A percentile compares a stretch with the other conserved stretches of the same genome.
These are phyloP conservation scores for Thamnaconus septentrionalis DNA, from an alignment of 2,113 vertebrate genomes.

Conservation along the genomic window DNA sequence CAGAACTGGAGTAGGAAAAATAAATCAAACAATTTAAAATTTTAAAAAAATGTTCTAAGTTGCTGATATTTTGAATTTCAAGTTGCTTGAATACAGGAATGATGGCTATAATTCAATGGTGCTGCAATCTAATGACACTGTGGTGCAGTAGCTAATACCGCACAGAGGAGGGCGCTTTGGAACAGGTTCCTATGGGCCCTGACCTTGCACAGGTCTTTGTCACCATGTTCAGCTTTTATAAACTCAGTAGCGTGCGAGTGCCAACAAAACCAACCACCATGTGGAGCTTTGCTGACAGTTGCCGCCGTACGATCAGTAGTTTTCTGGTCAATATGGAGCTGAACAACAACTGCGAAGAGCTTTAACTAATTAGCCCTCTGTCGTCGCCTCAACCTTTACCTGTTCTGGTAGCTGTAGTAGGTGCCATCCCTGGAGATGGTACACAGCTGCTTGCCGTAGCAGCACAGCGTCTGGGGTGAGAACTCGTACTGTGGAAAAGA, in stretches of 20 bases:
- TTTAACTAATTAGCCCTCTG: no score
- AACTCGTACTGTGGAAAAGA: slow-evolving; percentile 90
- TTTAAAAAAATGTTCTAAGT: no score
- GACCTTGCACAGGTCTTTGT: neutral
- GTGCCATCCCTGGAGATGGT: slow-evolving; percentile 96
- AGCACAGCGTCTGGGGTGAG: slow-evolving; percentile 97
- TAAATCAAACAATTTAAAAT: no score
- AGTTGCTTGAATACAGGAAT: no score
- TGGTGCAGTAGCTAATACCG: slow-evolving; percentile 38
- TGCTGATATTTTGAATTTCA: no score
- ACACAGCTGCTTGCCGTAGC: slow-evolving; percentile 97
- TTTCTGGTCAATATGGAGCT: no score
- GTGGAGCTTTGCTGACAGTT: no score
- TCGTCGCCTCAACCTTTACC: slow-evolving; percentile 73
- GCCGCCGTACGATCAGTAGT: neutral
- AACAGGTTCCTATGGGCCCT: slow-evolving; percentile 2
- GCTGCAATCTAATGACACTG: slow-evolving; percentile 10
- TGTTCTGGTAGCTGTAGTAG: slow-evolving; percentile 99
- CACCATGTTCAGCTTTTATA: slow-evolving; percentile 17
- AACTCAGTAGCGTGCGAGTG: neutral
- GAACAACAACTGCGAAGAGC: no score
- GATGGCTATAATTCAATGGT: slow-evolving; percentile 11
- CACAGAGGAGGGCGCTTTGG: slow-evolving; percentile 69
- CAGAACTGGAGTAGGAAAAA: no score
- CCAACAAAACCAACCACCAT: no score